phyloP scores from a whole-genome alignment of 2,888 invertebrate species.

The Dynastes grantii region DNA sequence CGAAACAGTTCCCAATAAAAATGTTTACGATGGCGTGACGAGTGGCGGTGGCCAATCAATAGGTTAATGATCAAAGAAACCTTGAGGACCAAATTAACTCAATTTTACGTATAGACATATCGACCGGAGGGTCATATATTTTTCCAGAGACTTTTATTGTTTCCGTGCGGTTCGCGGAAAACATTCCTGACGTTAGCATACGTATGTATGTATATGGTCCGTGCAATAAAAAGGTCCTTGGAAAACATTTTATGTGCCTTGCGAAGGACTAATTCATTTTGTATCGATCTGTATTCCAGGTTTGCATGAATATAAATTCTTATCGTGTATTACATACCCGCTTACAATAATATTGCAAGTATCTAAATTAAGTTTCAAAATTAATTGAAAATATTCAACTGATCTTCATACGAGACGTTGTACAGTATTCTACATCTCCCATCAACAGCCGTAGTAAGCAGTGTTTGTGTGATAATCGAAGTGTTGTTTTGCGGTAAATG shows the following conservation, averaged over 20 bases:
- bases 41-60: conserved; percentile 40
- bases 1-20: conserved; percentile 32
- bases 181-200: background rate
- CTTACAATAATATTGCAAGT: no score
- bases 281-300: background rate
- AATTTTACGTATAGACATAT: conserved; percentile 38
- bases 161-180: conserved; percentile 20
- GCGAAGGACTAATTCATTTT: background rate
- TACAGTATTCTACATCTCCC: no score
- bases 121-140: conserved; percentile 17
- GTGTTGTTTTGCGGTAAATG: no score
- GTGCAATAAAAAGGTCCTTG: background rate
- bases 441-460: no score
- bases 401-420: no score
- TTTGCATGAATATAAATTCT: background rate
- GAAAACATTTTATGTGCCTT: no score
- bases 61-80: conserved; percentile 42
- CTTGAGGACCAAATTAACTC: conserved; percentile 42
- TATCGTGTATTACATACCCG: no score
- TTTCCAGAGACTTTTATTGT: conserved; percentile 19
- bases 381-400: no score
- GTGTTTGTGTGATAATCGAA: no score
- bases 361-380: no score
- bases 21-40: conserved; percentile 40
- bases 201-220: background rate